Percentiles rank a stretch among this genome's conserved stretches.
These are phyloP conservation scores for Hedya salicella DNA, from an alignment of 2,888 invertebrate species.

Conservation along the genomic window DNA sequence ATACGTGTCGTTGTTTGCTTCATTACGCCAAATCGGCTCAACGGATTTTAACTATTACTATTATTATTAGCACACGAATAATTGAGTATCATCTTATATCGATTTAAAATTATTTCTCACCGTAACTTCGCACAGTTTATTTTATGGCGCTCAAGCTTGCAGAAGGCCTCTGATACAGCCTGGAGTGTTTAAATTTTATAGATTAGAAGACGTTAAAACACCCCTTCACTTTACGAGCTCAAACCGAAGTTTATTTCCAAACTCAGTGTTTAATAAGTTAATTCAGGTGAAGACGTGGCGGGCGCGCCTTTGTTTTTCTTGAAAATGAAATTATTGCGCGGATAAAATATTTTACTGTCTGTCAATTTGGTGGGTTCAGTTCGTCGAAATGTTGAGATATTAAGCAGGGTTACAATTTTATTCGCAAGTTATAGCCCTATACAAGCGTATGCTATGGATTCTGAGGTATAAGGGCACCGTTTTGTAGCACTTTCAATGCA, in stretches of 20 bases:
- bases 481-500: neutral
- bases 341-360: constrained; percentile 85
- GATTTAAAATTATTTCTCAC: neutral
- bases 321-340: constrained; percentile 81
- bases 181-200: constrained; percentile 16
- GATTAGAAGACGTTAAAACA: constrained; percentile 36
- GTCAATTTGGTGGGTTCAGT: constrained; percentile 78
- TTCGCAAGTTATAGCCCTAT: constrained; percentile 75
- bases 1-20: too few species aligned
- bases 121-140: neutral
- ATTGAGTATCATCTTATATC: too few species aligned
- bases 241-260: constrained; percentile 71
- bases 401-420: constrained; percentile 84
- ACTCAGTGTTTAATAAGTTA: constrained; percentile 78
- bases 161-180: constrained; percentile 13
- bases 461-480: neutral
- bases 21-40: too few species aligned
- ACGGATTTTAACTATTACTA: too few species aligned
- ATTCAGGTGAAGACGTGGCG: constrained; percentile 71
- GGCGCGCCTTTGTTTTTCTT: constrained; percentile 77
- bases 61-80: too few species aligned
- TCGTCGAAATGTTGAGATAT: constrained; percentile 74
- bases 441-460: constrained; percentile 52
- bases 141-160: constrained; percentile 15
- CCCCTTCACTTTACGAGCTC: constrained; percentile 63